These are phyloP conservation scores for Pterocles burchelli DNA, from an alignment of 2,113 vertebrate species.

Conservation along the genomic window DNA sequence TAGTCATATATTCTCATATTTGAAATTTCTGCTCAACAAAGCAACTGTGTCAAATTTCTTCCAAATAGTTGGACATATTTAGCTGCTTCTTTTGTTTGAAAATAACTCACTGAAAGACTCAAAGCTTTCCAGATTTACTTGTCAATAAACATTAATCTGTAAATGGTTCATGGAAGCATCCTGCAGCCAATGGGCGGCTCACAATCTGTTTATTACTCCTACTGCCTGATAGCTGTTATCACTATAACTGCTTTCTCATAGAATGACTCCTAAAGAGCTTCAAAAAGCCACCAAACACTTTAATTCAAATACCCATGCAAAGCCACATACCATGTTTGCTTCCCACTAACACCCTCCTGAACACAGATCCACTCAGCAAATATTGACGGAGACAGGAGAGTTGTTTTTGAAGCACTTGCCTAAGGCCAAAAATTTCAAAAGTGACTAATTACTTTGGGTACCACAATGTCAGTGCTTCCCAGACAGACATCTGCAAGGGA, in stretches of 20 bases:
- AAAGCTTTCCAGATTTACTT: constrained; percentile 56
- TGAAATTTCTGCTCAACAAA: constrained; percentile 27
- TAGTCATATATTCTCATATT: background rate
- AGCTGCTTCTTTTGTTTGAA: constrained; percentile 57
- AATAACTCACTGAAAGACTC: constrained; percentile 53
- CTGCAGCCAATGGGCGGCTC: constrained; percentile 6
- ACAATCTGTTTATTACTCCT: constrained; percentile 51
- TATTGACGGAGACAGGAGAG: background rate
- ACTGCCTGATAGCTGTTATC: constrained; percentile 37
- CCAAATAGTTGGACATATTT: constrained; percentile 51
- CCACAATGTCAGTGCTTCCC: background rate
- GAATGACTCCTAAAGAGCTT: constrained; percentile 2
- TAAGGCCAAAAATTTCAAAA: background rate
- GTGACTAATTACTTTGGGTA: background rate
- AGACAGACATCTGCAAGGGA: background rate
- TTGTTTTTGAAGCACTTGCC: constrained; percentile 10
- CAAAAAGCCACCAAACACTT: background rate
- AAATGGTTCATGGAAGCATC: constrained; percentile 31
- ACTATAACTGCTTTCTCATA: constrained; percentile 1
- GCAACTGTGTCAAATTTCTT: constrained; percentile 32
- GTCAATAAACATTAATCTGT: constrained; percentile 61
- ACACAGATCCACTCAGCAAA: background rate
- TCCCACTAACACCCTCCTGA: background rate
- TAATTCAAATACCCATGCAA: background rate
- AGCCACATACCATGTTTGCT: background rate